phyloP scores from a whole-genome alignment of 2,113 vertebrate genomes.

The Takifugu flavidus region DNA sequence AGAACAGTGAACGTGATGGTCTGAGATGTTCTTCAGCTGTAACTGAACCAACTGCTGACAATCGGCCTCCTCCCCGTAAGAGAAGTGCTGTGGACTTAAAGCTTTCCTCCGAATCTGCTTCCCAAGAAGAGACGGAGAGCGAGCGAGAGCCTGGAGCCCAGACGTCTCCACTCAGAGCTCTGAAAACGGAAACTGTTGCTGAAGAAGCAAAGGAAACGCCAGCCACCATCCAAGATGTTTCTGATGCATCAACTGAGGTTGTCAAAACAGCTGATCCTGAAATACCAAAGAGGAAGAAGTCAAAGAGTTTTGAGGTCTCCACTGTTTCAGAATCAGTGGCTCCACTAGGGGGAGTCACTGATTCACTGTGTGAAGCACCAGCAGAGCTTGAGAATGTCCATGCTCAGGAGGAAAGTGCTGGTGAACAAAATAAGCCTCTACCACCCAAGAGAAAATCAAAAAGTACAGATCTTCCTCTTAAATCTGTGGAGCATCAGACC shows the following conservation, averaged over 20 bases:
- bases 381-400: not conserved
- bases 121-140: not conserved
- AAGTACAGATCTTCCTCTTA: not conserved
- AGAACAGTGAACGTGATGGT: not conserved
- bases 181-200: not conserved
- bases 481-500: not conserved
- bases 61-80: too few species aligned
- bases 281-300: slow-evolving; percentile 12
- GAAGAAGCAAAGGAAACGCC: slow-evolving; percentile 7
- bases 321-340: not conserved
- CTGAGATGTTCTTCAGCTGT: not conserved
- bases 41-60: not conserved
- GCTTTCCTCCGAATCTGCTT: not conserved
- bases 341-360: not conserved
- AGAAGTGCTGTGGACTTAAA: not conserved
- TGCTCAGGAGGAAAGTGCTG: not conserved
- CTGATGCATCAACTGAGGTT: not conserved
- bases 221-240: not conserved
- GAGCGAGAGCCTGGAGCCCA: not conserved
- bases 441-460: slow-evolving; percentile 46
- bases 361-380: not conserved
- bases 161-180: not conserved
- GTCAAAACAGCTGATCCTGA: not conserved
- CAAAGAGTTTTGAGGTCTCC: slow-evolving; percentile 17
- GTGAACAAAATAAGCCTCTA: slow-evolving; percentile 10